Evolutionary conservation across 2,797 vertebrate genomes (phyloP).

Genomic region (Neopelma chrysocephalum): DNA sequence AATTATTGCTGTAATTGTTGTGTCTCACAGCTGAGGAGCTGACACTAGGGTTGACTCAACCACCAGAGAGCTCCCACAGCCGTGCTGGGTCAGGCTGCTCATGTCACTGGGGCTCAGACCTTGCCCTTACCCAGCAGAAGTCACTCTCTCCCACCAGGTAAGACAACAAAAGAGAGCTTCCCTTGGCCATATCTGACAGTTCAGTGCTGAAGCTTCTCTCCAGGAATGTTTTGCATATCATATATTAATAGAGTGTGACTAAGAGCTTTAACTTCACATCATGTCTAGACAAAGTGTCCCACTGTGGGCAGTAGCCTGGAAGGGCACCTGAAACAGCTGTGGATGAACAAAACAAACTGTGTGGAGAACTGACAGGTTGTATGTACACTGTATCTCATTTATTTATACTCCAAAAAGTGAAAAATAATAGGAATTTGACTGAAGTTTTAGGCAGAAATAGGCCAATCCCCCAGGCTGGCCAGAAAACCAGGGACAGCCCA

Average conservation of each 20-base stretch:
- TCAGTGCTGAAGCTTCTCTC: background rate
- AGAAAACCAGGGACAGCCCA: background rate
- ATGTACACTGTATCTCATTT: background rate
- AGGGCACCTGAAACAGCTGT: conserved; percentile 20
- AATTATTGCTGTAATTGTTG: background rate
- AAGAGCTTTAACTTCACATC: conserved; percentile 32
- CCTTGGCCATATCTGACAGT: background rate
- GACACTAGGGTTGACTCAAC: background rate
- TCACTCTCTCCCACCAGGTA: conserved; percentile 19
- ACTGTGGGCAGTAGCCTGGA: conserved; percentile 31
- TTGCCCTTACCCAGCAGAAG: background rate
- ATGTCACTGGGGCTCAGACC: background rate
- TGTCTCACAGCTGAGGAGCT: background rate
- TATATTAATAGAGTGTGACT: conserved; percentile 32
- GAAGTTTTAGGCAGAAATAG: background rate
- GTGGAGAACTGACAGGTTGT: background rate
- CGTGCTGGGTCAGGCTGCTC: background rate
- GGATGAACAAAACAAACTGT: background rate
- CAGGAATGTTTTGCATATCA: conserved; percentile 28
- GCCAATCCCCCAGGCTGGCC: background rate
- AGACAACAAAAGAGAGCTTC: background rate
- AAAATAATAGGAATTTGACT: background rate
- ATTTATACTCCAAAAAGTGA: background rate
- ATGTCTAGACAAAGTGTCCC: conserved; percentile 10
- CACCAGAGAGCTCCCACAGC: background rate